phyloP scores from a whole-genome alignment of 2,113 vertebrate species.

The Helogale parvula region DNA sequence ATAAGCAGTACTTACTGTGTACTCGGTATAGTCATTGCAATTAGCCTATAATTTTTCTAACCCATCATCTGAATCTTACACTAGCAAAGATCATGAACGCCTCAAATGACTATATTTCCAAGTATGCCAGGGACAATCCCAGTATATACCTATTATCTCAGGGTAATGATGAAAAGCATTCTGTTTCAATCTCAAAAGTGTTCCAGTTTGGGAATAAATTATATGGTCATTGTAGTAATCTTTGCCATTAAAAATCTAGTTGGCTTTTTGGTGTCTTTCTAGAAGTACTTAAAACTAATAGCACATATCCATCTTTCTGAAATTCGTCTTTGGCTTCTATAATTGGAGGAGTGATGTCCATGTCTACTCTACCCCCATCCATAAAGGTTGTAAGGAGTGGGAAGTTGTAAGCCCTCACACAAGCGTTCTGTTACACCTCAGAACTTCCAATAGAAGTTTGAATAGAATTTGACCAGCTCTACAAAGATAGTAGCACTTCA shows the following conservation, averaged over 20 bases:
- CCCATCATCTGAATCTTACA: neutral
- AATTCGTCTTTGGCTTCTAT: neutral
- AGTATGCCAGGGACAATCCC: neutral
- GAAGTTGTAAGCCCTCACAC: fast-evolving
- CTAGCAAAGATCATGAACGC: neutral
- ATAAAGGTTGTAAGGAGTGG: neutral
- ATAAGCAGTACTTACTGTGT: neutral
- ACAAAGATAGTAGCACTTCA: neutral
- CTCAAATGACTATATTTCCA: neutral
- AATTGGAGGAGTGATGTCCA: neutral
- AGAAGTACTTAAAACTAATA: neutral
- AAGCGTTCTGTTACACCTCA: neutral
- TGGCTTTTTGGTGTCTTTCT: neutral
- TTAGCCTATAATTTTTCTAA: neutral
- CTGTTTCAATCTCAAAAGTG: neutral
- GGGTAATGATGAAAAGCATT: neutral
- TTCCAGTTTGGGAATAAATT: neutral
- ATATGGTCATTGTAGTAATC: neutral
- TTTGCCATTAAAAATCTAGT: neutral
- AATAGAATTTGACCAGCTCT: neutral
- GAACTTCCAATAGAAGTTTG: neutral
- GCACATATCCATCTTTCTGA: neutral
- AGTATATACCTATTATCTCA: neutral
- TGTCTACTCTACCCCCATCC: neutral
- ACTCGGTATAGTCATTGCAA: neutral